Percentiles rank a stretch among this genome's conserved stretches.
phyloP scores from a whole-genome alignment of 2,888 invertebrate genomes.

The Machimus atricapillus region DNA sequence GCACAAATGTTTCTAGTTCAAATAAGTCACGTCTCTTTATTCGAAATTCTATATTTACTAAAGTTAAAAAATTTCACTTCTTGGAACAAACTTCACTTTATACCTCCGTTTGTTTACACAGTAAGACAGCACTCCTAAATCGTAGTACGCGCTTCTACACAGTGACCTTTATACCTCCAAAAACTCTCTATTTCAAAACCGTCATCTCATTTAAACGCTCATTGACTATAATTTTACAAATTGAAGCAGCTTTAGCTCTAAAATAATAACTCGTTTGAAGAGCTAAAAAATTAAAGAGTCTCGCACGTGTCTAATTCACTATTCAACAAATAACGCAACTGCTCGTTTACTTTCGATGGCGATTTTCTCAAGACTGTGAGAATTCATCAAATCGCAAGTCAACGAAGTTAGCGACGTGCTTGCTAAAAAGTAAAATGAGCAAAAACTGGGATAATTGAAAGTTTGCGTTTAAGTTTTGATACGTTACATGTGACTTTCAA shows the following conservation, averaged over 20 bases:
- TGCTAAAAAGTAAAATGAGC: not conserved
- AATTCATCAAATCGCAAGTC: not conserved
- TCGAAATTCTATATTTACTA: not conserved
- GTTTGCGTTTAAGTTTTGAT: not conserved
- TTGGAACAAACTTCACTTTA: not conserved
- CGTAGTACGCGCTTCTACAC: not conserved
- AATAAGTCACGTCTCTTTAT: no score
- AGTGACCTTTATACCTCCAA: not conserved
- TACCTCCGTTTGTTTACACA: not conserved
- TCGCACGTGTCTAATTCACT: not conserved
- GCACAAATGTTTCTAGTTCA: no score
- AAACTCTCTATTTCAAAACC: not conserved
- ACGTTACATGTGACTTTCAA: not conserved
- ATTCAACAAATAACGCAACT: not conserved
- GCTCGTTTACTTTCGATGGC: not conserved
- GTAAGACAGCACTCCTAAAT: not conserved
- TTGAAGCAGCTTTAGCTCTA: not conserved
- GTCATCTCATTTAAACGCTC: not conserved
- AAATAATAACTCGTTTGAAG: not conserved
- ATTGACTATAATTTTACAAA: not conserved
- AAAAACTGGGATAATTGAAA: not conserved
- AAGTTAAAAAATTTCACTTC: not conserved
- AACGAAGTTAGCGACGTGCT: not conserved
- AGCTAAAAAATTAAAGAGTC: not conserved
- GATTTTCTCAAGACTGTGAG: not conserved